Conservation (phyloP, 2,113 vertebrate species). For the Tenrec ecaudatus region DNA sequence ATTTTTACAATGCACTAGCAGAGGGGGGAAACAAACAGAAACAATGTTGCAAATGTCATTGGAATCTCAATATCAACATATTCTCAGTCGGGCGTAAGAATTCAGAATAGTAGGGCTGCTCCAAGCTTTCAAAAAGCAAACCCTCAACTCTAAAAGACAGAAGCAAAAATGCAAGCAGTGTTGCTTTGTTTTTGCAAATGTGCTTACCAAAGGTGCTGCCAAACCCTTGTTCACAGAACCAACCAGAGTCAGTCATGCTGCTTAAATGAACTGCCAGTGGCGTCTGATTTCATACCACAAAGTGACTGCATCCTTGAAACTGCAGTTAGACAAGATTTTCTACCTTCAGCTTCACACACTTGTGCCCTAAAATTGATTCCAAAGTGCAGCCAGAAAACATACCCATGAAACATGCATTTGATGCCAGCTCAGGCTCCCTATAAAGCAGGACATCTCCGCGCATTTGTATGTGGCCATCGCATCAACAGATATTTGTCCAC, state of each 20-base stretch:
- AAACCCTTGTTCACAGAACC: constrained; percentile 32
- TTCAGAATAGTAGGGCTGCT: neutral
- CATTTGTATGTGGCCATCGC: neutral
- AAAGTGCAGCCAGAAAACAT: constrained; percentile 16
- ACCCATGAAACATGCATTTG: neutral
- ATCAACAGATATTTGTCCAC: neutral
- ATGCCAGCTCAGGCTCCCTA: neutral
- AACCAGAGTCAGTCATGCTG: neutral
- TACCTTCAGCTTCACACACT: neutral
- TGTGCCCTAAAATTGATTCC: constrained; percentile 45
- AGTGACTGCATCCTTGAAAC: constrained; percentile 19
- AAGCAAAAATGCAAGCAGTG: constrained; percentile 45
- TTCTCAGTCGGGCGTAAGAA: constrained; percentile 51
- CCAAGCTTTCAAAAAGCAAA: constrained; percentile 54
- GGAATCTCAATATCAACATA: constrained; percentile 76
- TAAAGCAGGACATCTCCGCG: neutral
- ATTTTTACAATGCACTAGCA: constrained; percentile 54
- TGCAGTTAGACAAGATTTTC: constrained; percentile 22
- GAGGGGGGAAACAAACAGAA: constrained; percentile 65
- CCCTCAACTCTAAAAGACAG: constrained; percentile 46
- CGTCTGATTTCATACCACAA: constrained; percentile 8
- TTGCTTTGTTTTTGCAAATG: constrained; percentile 60
- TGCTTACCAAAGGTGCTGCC: constrained; percentile 13
- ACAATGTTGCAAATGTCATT: constrained; percentile 57
- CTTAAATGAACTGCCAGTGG: constrained; percentile 33